These are phyloP conservation scores for Pandemis heparana DNA, from an alignment of 2,888 invertebrate species.

Conservation along the genomic window DNA sequence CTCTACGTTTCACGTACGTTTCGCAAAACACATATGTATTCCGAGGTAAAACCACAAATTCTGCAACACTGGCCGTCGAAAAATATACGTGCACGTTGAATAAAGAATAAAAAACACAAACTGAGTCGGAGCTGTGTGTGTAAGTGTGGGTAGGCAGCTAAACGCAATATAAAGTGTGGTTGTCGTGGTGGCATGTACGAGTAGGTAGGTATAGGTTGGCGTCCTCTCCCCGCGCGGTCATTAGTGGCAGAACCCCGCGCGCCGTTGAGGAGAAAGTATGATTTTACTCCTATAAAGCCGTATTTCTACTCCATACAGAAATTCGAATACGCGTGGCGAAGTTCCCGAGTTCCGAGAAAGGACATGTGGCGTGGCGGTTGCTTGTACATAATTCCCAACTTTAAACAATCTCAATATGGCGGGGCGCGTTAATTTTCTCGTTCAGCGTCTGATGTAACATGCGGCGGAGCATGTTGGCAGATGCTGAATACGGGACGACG, in stretches of 20 bases:
- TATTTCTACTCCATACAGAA: conserved; percentile 86
- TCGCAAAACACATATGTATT: conserved; percentile 38
- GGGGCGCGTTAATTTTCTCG: conserved; percentile 69
- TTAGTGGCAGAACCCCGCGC: conserved; percentile 78
- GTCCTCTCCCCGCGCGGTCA: conserved; percentile 84
- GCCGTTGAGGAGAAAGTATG: conserved; percentile 83
- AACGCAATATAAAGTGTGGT: conserved; percentile 85
- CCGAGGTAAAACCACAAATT: conserved; percentile 53
- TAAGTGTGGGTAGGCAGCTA: conserved; percentile 83
- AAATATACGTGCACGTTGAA: conserved; percentile 81
- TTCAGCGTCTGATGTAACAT: conserved; percentile 50
- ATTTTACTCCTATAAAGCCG: conserved; percentile 86
- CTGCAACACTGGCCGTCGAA: conserved; percentile 61
- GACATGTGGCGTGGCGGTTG: conserved; percentile 76
- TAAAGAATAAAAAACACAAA: conserved; percentile 77
- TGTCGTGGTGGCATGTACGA: conserved; percentile 65
- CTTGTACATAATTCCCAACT: conserved; percentile 82
- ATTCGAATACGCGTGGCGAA: conserved; percentile 82
- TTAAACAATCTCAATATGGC: conserved; percentile 80
- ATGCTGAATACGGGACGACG: background rate
- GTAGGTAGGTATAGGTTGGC: conserved; percentile 74
- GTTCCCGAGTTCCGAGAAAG: conserved; percentile 79
- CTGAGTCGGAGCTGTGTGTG: conserved; percentile 65
- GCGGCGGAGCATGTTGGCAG: background rate
- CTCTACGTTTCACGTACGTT: conserved; percentile 24